A percentile compares a stretch with the other conserved stretches of the same genome.
Evolutionary conservation across 2,113 vertebrate genomes (phyloP).

Genomic region (Archilochus colubris): DNA sequence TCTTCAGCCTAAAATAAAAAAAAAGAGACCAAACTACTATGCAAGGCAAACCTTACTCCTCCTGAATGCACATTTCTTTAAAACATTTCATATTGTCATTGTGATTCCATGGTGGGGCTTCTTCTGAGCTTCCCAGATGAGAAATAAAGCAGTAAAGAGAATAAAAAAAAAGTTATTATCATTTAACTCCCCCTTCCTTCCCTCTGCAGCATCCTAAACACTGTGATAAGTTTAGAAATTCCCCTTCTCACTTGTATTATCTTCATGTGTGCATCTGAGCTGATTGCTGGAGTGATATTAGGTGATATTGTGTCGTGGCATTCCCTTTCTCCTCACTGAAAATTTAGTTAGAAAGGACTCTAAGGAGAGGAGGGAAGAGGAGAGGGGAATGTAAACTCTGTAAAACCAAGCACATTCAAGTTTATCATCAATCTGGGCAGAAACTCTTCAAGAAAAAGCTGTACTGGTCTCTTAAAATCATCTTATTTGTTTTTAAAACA

Average conservation of each 20-base stretch:
- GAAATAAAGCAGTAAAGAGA: background rate
- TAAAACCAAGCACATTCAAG: background rate
- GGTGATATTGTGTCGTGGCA: background rate
- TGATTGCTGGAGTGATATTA: background rate
- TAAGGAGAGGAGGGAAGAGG: background rate
- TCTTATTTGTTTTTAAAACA: background rate
- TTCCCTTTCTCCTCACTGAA: background rate
- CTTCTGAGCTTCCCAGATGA: background rate
- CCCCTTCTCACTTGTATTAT: background rate
- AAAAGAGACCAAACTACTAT: background rate
- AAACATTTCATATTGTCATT: background rate
- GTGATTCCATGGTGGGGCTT: background rate
- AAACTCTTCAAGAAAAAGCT: background rate
- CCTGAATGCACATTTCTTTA: background rate
- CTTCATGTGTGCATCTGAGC: background rate
- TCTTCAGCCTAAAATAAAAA: slow-evolving; percentile 83
- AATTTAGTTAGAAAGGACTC: background rate
- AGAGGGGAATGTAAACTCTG: background rate
- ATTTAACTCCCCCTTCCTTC: background rate
- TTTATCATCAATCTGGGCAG: background rate
- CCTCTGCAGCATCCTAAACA: background rate
- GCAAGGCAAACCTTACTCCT: background rate
- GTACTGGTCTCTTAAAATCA: background rate
- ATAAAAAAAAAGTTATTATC: background rate
- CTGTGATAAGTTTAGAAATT: background rate